These are phyloP conservation scores for Tragelaphus buxtoni DNA, from an alignment of 2,113 vertebrate genomes.

Conservation along the genomic window DNA sequence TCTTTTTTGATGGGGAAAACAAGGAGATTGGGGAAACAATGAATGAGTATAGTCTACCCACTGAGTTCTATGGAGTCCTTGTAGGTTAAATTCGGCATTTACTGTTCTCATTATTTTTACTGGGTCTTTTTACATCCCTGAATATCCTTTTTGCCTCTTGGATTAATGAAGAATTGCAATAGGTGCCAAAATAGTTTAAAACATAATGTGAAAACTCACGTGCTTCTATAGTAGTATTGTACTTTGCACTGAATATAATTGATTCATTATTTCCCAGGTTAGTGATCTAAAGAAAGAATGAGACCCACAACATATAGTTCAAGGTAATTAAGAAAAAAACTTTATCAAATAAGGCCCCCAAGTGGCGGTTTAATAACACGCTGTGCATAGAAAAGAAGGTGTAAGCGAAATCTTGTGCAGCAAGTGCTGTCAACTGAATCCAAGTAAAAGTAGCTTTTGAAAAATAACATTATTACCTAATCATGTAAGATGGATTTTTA, in stretches of 20 bases:
- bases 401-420: not conserved
- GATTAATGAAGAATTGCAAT: not conserved
- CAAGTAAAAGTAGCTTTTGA: not conserved
- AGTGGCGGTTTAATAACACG: slow-evolving; percentile 6
- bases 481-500: not conserved
- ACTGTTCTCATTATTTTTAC: not conserved
- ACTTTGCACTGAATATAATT: not conserved
- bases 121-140: not conserved
- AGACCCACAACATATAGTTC: not conserved
- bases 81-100: not conserved
- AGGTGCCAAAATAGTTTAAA: not conserved
- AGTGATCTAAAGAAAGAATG: slow-evolving; percentile 4
- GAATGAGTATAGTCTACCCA: not conserved
- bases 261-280: not conserved
- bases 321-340: not conserved
- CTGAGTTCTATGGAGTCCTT: not conserved
- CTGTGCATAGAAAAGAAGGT: not conserved
- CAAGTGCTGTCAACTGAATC: not conserved
- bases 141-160: not conserved
- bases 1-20: not conserved
- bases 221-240: not conserved
- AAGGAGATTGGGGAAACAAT: not conserved
- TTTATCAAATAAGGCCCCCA: slow-evolving; percentile 42
- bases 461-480: not conserved
- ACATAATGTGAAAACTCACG: not conserved